A percentile compares a stretch with the other conserved stretches of the same genome.
phyloP scores from a whole-genome alignment of 2,113 vertebrate species.

The Nymphicus hollandicus region DNA sequence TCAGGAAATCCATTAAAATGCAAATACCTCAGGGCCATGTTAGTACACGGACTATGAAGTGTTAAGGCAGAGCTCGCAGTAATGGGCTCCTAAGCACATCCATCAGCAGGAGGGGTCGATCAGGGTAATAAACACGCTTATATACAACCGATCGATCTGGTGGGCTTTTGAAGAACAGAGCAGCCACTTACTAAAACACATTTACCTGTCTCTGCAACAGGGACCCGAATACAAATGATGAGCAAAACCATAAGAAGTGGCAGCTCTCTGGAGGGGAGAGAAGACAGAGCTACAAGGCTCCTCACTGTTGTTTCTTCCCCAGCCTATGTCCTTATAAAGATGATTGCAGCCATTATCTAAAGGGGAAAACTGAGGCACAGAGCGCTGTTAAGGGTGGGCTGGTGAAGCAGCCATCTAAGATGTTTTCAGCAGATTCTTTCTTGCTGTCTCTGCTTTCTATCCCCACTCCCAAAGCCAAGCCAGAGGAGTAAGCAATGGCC shows the following conservation, averaged over 20 bases:
- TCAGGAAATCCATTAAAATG: not conserved
- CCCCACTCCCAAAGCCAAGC: not conserved
- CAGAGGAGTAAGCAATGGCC: not conserved
- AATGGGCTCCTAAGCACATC: not conserved
- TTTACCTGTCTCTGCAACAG: not conserved
- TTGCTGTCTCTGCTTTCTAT: not conserved
- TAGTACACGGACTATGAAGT: not conserved
- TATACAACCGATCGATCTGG: conserved; percentile 29
- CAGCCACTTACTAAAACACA: not conserved
- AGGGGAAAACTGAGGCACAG: not conserved
- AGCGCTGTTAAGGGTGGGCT: accelerated
- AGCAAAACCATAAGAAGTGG: not conserved
- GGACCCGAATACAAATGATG: not conserved
- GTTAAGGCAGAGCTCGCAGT: not conserved
- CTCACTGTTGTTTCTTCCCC: not conserved
- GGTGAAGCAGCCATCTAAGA: not conserved
- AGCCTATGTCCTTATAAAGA: not conserved
- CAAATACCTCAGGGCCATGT: accelerated
- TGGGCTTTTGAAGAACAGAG: not conserved
- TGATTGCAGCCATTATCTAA: not conserved
- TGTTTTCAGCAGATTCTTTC: not conserved
- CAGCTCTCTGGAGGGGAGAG: not conserved
- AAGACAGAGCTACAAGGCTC: not conserved
- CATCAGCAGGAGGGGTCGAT: conserved; percentile 47
- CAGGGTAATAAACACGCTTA: conserved; percentile 46